A percentile compares a stretch with the other conserved stretches of the same genome.
Conservation (phyloP, 2,113 vertebrate species). For the Atrichornis clamosus region DNA sequence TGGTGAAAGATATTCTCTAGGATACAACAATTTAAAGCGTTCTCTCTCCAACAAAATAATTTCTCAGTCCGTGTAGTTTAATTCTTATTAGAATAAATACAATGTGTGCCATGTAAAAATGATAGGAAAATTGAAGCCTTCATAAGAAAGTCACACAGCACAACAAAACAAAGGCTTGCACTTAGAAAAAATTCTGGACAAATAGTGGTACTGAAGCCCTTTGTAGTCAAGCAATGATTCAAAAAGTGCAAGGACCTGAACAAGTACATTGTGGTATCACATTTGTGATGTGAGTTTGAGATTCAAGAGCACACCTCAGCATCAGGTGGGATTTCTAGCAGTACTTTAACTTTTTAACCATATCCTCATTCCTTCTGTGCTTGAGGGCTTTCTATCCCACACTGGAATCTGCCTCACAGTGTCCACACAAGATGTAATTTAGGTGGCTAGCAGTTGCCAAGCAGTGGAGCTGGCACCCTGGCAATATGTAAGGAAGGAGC, state of each 20-base stretch:
- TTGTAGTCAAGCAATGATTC: neutral
- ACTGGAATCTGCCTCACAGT: neutral
- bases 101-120: neutral
- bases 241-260: neutral
- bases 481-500: neutral
- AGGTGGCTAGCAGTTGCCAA: neutral
- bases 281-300: neutral
- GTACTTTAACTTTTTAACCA: neutral
- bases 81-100: neutral
- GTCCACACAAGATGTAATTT: neutral
- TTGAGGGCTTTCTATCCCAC: neutral
- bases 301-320: neutral
- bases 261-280: neutral
- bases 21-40: neutral
- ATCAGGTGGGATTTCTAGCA: neutral
- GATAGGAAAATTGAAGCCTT: neutral
- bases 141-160: neutral
- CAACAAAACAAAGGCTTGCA: neutral
- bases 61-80: neutral
- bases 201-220: neutral
- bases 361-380: neutral
- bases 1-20: neutral
- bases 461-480: neutral
- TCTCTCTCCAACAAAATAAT: neutral
- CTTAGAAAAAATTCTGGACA: neutral